A percentile compares a stretch with the other conserved stretches of the same genome.
phyloP scores from a whole-genome alignment of 2,797 vertebrate species.

The Petrocephalus schoutedeni region DNA sequence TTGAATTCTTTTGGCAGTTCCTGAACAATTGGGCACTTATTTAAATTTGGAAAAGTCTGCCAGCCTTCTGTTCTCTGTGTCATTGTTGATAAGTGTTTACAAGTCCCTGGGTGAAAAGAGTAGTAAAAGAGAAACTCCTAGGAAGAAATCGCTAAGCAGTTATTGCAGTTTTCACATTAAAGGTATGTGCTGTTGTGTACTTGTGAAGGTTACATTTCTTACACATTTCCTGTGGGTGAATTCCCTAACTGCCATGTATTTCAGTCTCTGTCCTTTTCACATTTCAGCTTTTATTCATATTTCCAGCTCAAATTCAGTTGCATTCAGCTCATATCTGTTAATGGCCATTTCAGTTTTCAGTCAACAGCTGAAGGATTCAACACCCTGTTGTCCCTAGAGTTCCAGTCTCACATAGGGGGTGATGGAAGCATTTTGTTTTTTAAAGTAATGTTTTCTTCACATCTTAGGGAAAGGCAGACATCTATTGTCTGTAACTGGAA shows the following conservation, averaged over 20 bases:
- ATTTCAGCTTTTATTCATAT: too few relatives aligned
- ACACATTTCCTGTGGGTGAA: background rate
- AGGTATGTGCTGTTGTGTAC: background rate
- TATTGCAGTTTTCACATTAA: background rate
- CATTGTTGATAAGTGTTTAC: background rate
- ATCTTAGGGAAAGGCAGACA: background rate
- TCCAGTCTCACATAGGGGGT: background rate
- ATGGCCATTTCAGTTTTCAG: background rate
- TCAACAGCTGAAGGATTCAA: background rate
- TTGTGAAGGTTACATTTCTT: background rate
- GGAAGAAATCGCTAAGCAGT: background rate
- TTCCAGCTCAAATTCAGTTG: background rate
- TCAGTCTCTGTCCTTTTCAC: background rate
- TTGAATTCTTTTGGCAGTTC: background rate
- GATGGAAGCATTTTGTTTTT: background rate
- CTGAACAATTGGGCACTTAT: background rate
- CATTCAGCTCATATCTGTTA: background rate
- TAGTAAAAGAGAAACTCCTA: background rate
- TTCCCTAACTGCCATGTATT: background rate
- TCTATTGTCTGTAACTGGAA: background rate
- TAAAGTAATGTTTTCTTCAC: background rate
- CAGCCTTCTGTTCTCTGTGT: background rate
- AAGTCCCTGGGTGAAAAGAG: background rate
- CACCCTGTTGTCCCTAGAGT: background rate
- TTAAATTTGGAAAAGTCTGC: background rate